Evolutionary conservation across 2,797 vertebrate species (phyloP).

Genomic region (Galagoides demidoff): DNA sequence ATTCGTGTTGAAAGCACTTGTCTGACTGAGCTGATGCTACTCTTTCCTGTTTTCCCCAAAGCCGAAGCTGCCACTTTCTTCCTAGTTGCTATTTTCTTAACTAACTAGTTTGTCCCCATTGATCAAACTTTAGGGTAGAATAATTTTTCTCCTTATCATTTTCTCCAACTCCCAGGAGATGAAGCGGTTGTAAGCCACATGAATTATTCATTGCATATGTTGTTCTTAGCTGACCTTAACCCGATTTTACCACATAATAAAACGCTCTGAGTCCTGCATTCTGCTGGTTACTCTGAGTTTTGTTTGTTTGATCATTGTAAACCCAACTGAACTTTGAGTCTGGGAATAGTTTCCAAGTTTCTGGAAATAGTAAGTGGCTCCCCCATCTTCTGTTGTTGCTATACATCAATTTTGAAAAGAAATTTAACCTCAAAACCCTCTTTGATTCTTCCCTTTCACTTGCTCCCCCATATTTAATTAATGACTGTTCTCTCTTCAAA

Average conservation of each 20-base stretch:
- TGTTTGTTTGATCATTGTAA: conserved; percentile 72
- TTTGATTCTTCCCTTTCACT: background rate
- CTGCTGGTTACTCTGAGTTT: conserved; percentile 51
- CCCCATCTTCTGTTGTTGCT: conserved; percentile 1
- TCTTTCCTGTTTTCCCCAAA: background rate
- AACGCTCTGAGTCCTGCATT: conserved; percentile 27
- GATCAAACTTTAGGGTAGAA: background rate
- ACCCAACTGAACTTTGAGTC: conserved; percentile 64
- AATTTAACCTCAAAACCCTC: background rate
- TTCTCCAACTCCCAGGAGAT: background rate
- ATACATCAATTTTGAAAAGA: background rate
- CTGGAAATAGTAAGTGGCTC: conserved; percentile 70
- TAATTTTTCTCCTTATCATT: background rate
- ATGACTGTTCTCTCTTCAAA: background rate
- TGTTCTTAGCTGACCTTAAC: conserved; percentile 54
- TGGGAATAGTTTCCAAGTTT: conserved; percentile 70
- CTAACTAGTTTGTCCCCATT: background rate
- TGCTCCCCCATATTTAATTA: background rate
- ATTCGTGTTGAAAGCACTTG: background rate
- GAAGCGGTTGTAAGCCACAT: background rate
- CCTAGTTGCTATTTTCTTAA: background rate
- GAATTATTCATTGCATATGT: background rate
- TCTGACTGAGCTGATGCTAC: background rate
- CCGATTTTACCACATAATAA: conserved; percentile 33
- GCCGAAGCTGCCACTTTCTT: background rate